A percentile compares a stretch with the other conserved stretches of the same genome.
Conservation (phyloP, 2,113 vertebrate species). For the Pithys albifrons region DNA sequence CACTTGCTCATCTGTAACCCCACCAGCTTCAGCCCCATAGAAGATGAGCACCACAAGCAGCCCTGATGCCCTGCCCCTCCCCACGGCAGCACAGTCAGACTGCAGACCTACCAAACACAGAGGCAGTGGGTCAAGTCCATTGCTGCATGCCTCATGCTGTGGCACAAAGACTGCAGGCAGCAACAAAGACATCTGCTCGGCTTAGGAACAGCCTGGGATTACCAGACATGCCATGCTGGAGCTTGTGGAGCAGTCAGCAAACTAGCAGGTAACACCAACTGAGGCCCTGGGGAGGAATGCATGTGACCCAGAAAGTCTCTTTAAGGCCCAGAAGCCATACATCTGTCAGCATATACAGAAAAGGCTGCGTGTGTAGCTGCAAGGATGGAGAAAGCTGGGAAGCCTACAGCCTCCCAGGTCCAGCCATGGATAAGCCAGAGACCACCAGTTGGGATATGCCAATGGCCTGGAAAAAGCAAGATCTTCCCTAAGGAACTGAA, state of each 20-base stretch:
- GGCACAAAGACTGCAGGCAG: not conserved
- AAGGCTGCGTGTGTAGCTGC: not conserved
- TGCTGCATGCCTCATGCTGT: rapidly evolving
- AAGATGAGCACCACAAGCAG: not conserved
- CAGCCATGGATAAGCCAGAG: not conserved
- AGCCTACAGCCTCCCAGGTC: not conserved
- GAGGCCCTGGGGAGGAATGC: not conserved
- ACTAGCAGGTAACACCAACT: not conserved
- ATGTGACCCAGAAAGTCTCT: slow-evolving; percentile 11
- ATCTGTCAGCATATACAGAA: not conserved
- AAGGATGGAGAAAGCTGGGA: not conserved
- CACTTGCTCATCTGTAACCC: rapidly evolving
- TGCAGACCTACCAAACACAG: not conserved
- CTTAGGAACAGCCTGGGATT: not conserved
- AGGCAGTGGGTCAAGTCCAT: not conserved
- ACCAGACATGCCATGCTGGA: rapidly evolving
- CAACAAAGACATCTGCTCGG: not conserved
- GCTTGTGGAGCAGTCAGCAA: not conserved
- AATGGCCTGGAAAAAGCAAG: not conserved
- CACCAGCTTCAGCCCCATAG: not conserved
- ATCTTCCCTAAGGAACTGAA: not conserved
- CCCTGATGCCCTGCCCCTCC: not conserved
- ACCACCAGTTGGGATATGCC: not conserved
- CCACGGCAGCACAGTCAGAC: not conserved
- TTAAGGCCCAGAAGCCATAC: not conserved